Percentiles rank a stretch among this genome's conserved stretches.
Evolutionary conservation across 2,113 vertebrate genomes (phyloP).

Genomic region (Polyodon spathula): DNA sequence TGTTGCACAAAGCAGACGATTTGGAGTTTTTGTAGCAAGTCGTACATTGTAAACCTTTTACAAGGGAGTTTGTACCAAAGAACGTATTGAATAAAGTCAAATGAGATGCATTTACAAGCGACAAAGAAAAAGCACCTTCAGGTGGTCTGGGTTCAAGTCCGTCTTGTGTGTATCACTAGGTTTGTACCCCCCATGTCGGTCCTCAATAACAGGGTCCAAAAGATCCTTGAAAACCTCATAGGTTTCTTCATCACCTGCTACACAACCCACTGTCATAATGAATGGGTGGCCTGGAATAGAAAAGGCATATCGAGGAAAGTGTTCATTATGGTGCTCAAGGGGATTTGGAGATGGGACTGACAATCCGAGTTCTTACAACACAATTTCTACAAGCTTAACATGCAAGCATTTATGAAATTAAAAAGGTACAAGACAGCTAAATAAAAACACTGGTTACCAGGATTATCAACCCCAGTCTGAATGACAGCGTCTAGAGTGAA

Average conservation of each 20-base stretch:
- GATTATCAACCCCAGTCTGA: constrained; percentile 75
- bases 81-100: too few relatives aligned
- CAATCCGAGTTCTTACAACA: background rate
- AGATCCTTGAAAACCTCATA: constrained; percentile 87
- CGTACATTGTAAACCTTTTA: too few relatives aligned
- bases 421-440: too few relatives aligned
- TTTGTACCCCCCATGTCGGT: constrained; percentile 91
- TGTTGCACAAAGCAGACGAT: too few relatives aligned
- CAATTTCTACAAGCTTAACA: too few relatives aligned
- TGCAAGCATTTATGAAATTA: too few relatives aligned
- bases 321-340: background rate
- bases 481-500: constrained; percentile 66
- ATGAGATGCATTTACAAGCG: background rate
- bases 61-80: too few relatives aligned
- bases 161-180: constrained; percentile 91
- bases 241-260: constrained; percentile 86
- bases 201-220: constrained; percentile 86
- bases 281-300: constrained; percentile 76
- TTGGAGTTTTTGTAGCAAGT: too few relatives aligned
- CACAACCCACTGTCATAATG: constrained; percentile 92
- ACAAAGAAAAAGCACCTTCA: constrained; percentile 62
- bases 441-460: constrained; percentile 46
- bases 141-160: constrained; percentile 70
- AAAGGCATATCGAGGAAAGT: constrained; percentile 22
- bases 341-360: background rate